Percentiles rank a stretch among this genome's conserved stretches.
Evolutionary conservation across 2,113 vertebrate genomes (phyloP).

Genomic region (Scolopax mira): DNA sequence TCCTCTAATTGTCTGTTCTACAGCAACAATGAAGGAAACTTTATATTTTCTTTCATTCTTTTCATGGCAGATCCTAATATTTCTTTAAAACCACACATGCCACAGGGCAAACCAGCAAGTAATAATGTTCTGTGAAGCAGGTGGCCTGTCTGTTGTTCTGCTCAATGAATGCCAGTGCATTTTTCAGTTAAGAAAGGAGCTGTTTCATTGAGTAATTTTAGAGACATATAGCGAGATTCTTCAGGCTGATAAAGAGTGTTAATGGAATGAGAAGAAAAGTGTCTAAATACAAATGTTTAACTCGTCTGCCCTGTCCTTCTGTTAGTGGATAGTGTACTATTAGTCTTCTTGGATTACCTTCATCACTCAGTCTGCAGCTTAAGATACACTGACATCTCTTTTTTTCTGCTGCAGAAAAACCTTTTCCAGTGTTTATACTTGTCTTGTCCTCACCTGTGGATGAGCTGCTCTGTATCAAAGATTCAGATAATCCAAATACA

Average conservation of each 20-base stretch:
- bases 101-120: not conserved
- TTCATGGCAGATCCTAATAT: not conserved
- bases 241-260: conserved; percentile 46
- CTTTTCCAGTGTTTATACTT: not conserved
- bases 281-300: conserved; percentile 39
- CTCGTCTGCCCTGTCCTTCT: conserved; percentile 61
- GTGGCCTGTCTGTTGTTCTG: not conserved
- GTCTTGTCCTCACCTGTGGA: not conserved
- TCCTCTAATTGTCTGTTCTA: not conserved
- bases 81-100: not conserved
- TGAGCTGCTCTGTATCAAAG: not conserved
- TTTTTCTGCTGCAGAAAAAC: not conserved
- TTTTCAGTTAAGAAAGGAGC: not conserved
- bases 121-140: not conserved
- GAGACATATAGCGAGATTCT: conserved; percentile 45
- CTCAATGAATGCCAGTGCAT: not conserved
- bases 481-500: not conserved
- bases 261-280: conserved; percentile 64
- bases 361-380: not conserved
- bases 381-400: not conserved
- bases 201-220: not conserved
- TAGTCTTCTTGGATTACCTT: conserved; percentile 71
- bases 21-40: not conserved
- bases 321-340: conserved; percentile 57
- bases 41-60: not conserved